Evolutionary conservation across 2,888 invertebrate genomes (phyloP), one percentile per base, ranked within the genome.

Genomic region (Andrena flavipes): DNA sequence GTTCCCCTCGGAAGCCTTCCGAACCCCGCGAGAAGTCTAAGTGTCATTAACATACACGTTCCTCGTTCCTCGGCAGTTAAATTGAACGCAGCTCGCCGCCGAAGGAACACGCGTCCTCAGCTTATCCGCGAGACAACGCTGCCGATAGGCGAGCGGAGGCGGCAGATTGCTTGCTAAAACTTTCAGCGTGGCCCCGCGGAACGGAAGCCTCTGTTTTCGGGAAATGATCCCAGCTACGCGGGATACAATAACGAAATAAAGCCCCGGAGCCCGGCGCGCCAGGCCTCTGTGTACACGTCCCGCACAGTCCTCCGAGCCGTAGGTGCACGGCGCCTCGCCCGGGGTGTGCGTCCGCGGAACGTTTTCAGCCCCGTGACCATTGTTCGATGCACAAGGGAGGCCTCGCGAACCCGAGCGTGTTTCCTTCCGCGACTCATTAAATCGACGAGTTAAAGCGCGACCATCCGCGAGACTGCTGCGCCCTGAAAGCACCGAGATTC

Each of bases 151-250:
- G 76, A 75, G 82, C 83, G 76, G 29, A 29, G 16, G 70, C 83
- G 83, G 82, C 80, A 87, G 90, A 90, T 90, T 90, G 84, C 90
- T 85, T 75, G 80, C 85, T 90, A 80, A 90, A 90, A 90, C 84
- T 90, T 90, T 89, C 84, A 90, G 65, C 76, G 63, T 8, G 16
- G 42, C 35, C 49, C 49, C 23, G 75, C 10, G 56, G 60, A 78
- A 76, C 76, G 72, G 30, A 75, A 60, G 49, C 77, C 72, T 64
- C 69, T 79, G 67, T 79, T 79, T 80, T 76, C 49, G 60, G 63
- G 64, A 72, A 74, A 86, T 80, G 60, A 80, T 83, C 63, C 54
- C 67, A 35, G 30, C 68, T 74, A 80, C 63, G 65, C 42, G 76
- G 80, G 59, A 76, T 72, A 77, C 83, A 80, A 76, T 86, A 84